A percentile compares a stretch with the other conserved stretches of the same genome.
Evolutionary conservation across 2,113 vertebrate species (phyloP).

Genomic region (Oncorhynchus nerka): DNA sequence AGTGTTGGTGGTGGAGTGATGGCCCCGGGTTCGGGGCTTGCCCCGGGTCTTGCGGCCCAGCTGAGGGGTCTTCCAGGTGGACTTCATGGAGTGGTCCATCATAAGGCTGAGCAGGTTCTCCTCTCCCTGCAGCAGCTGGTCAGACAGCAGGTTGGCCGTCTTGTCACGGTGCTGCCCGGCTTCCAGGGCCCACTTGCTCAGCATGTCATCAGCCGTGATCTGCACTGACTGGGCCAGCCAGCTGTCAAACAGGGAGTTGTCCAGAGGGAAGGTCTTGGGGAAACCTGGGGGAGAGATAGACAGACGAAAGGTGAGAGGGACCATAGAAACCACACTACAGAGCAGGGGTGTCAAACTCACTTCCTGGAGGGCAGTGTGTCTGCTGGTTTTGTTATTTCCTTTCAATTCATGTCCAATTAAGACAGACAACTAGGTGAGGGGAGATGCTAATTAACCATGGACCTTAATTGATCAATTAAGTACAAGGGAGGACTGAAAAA

Average conservation of each 20-base stretch:
- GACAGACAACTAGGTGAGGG: not conserved
- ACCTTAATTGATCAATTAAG: too few species aligned
- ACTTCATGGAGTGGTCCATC: slow-evolving; percentile 91
- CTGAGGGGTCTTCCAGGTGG: slow-evolving; percentile 85
- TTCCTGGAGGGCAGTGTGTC: too few species aligned
- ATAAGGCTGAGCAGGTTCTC: slow-evolving; percentile 93
- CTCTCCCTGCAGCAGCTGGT: slow-evolving; percentile 92
- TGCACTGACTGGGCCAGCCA: slow-evolving; percentile 95
- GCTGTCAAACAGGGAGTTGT: slow-evolving; percentile 92
- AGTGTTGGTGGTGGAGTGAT: slow-evolving; percentile 52
- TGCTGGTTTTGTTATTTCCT: too few species aligned
- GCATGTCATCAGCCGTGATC: slow-evolving; percentile 93
- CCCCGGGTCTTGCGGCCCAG: slow-evolving; percentile 79
- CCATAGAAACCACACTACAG: too few species aligned
- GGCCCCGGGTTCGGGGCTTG: slow-evolving; percentile 76
- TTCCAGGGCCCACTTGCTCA: slow-evolving; percentile 91
- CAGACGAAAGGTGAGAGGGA: not conserved
- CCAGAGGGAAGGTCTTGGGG: slow-evolving; percentile 89
- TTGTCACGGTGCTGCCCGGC: slow-evolving; percentile 80
- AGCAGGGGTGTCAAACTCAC: too few species aligned
- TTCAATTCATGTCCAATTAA: too few species aligned
- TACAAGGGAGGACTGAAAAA: too few species aligned
- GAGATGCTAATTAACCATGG: too few species aligned
- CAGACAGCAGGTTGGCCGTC: slow-evolving; percentile 84
- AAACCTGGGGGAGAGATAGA: slow-evolving; percentile 71